A percentile compares a stretch with the other conserved stretches of the same genome.
Evolutionary conservation across 2,113 vertebrate species (phyloP).

Genomic region (Anolis sagrei): DNA sequence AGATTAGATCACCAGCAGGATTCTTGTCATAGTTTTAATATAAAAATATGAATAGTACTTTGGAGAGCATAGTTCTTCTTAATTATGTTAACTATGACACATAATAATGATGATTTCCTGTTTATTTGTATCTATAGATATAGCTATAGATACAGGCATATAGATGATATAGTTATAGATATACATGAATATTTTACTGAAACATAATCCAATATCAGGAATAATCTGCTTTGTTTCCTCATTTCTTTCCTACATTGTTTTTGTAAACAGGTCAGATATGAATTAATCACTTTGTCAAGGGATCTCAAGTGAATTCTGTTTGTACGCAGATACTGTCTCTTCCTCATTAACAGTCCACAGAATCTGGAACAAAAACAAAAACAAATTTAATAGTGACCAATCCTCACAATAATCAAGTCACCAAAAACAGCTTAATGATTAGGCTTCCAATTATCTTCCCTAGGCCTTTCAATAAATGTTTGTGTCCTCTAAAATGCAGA

Average conservation of each 20-base stretch:
- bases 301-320: background rate
- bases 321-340: background rate
- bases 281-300: background rate
- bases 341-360: background rate
- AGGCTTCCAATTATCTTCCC: background rate
- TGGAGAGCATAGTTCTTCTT: background rate
- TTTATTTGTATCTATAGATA: background rate
- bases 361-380: background rate
- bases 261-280: constrained; percentile 7
- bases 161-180: too few relatives aligned
- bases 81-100: background rate
- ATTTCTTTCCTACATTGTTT: background rate
- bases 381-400: background rate
- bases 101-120: background rate
- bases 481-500: background rate
- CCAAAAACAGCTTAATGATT: constrained; percentile 20
- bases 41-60: background rate
- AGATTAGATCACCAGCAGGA: too few relatives aligned
- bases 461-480: background rate
- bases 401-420: background rate
- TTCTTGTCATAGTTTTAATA: background rate
- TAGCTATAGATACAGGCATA: too few relatives aligned
- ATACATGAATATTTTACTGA: background rate
- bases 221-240: background rate
- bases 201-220: background rate